A percentile compares a stretch with the other conserved stretches of the same genome.
Conservation (phyloP, 2,113 vertebrate genomes). For the Porphyrio hochstetteri region DNA sequence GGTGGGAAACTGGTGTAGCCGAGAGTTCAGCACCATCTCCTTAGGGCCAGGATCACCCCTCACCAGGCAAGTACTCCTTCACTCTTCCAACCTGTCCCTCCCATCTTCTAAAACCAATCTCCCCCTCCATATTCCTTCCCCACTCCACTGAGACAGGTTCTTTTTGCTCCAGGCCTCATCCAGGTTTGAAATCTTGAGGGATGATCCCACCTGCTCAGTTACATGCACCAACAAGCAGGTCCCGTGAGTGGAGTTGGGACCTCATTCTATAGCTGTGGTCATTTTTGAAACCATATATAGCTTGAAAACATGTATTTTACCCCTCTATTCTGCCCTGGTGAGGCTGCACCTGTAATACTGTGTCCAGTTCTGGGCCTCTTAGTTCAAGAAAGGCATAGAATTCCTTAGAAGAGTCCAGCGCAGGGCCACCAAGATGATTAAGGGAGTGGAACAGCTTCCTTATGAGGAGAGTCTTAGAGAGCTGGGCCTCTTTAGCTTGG, state of each 20-base stretch:
- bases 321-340: too few species aligned
- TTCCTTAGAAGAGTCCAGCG: too few species aligned
- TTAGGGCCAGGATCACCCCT: not conserved
- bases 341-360: too few species aligned
- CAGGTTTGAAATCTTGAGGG: not conserved
- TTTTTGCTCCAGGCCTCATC: not conserved
- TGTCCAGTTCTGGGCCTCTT: too few species aligned
- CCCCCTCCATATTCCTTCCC: accelerated
- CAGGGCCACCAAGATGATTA: too few species aligned
- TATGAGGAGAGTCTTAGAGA: too few species aligned
- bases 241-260: not conserved
- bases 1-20: not conserved
- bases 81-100: not conserved
- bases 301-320: not conserved
- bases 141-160: not conserved
- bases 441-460: too few species aligned
- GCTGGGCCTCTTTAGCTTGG: too few species aligned
- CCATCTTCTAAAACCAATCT: not conserved
- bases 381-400: too few species aligned
- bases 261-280: not conserved
- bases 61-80: not conserved
- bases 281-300: not conserved
- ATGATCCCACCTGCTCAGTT: not conserved
- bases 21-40: not conserved
- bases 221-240: not conserved